Evolutionary conservation across 2,113 vertebrate genomes (phyloP).

Genomic region (Perognathus longimembris): DNA sequence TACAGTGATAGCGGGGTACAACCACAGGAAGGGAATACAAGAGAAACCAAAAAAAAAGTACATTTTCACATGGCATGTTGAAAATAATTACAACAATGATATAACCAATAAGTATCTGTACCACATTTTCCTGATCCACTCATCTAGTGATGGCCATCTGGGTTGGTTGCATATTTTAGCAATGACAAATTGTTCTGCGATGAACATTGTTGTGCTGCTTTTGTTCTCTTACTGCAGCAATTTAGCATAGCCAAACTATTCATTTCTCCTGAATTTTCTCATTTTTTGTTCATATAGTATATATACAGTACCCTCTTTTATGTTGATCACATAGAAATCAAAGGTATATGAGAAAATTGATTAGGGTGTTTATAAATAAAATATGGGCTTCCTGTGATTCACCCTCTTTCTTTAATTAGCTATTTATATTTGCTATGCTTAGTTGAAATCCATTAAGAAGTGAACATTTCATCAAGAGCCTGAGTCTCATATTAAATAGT

Average conservation of each 20-base stretch:
- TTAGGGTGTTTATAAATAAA: slow-evolving; percentile 35
- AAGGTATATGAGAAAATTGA: neutral
- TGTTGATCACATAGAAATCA: slow-evolving; percentile 17
- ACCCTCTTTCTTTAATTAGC: neutral
- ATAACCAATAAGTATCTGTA: too few relatives aligned
- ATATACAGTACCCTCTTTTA: neutral
- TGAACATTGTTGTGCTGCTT: too few relatives aligned
- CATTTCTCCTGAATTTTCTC: neutral
- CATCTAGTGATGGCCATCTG: too few relatives aligned
- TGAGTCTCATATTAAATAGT: slow-evolving; percentile 10
- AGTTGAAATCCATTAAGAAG: slow-evolving; percentile 5
- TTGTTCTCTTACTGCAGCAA: neutral
- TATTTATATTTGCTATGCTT: slow-evolving; percentile 11
- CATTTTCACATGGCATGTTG: too few relatives aligned
- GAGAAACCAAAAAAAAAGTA: too few relatives aligned
- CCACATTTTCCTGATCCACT: too few relatives aligned
- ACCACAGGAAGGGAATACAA: too few relatives aligned
- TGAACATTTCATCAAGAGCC: neutral
- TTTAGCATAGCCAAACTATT: neutral
- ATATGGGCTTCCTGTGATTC: neutral
- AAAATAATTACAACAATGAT: too few relatives aligned
- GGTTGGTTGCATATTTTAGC: too few relatives aligned
- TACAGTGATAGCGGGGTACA: too few relatives aligned
- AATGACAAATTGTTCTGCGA: too few relatives aligned
- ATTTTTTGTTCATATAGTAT: neutral